Percentiles rank a stretch among this genome's conserved stretches.
Evolutionary conservation across 2,113 vertebrate species (phyloP).

Genomic region (Trematomus loennbergii): DNA sequence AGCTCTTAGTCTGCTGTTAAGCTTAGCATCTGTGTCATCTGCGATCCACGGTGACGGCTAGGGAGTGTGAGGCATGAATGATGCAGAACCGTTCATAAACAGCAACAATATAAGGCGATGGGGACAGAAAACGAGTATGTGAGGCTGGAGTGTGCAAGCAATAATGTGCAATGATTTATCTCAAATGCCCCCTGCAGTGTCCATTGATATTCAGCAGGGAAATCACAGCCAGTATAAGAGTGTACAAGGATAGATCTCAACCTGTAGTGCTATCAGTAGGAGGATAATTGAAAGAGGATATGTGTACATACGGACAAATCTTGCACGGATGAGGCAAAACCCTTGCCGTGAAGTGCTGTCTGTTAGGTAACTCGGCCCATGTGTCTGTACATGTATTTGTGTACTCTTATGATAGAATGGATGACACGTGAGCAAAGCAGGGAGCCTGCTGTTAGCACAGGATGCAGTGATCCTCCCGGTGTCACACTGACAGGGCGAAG

Average conservation of each 20-base stretch:
- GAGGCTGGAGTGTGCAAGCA: conserved; percentile 47
- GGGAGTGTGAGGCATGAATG: conserved; percentile 59
- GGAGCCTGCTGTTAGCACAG: conserved; percentile 61
- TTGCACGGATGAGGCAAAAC: conserved; percentile 12
- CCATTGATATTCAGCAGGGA: conserved; percentile 62
- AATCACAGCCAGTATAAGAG: conserved; percentile 30
- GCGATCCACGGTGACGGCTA: conserved; percentile 55
- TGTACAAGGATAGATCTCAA: conserved; percentile 26
- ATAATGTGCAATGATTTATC: conserved; percentile 65
- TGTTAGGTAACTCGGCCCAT: conserved; percentile 15
- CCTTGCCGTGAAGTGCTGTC: conserved; percentile 18
- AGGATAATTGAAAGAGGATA: conserved; percentile 54
- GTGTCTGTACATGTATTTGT: conserved; percentile 19
- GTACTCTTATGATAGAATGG: conserved; percentile 5
- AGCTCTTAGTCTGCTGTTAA: conserved; percentile 34
- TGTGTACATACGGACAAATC: conserved; percentile 22
- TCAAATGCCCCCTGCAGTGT: conserved; percentile 58
- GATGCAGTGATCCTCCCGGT: conserved; percentile 63
- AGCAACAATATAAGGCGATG: conserved; percentile 55
- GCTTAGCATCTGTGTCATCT: conserved; percentile 60
- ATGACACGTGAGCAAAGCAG: conserved; percentile 32
- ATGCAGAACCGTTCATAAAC: conserved; percentile 62
- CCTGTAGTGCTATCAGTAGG: conserved; percentile 43
- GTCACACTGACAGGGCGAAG: conserved; percentile 52
- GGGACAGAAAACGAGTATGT: conserved; percentile 56